phyloP scores from a whole-genome alignment of 2,113 vertebrate species.

The Gambusia holbrooki region DNA sequence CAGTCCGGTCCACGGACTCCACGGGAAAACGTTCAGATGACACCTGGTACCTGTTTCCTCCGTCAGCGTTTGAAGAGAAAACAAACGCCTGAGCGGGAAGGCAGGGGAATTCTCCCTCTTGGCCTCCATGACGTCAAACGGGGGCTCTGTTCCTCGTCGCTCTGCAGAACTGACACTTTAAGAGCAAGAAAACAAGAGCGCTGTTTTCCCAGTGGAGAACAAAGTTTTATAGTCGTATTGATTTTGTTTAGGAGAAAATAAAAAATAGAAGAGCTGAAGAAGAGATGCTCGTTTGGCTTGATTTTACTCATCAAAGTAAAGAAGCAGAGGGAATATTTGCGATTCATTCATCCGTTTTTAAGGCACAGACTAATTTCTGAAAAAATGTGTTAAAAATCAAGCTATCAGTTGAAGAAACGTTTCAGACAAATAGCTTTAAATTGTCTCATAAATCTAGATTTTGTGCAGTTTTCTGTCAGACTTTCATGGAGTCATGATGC shows the following conservation, averaged over 20 bases:
- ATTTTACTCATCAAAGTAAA: background rate
- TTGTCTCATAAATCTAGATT: background rate
- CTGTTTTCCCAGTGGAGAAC: background rate
- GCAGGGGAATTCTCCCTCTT: slow-evolving; percentile 44
- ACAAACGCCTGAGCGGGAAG: slow-evolving; percentile 61
- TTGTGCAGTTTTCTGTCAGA: background rate
- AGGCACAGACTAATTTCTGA: too few relatives aligned
- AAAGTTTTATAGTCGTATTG: background rate
- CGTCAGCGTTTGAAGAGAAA: slow-evolving; percentile 55
- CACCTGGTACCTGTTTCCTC: slow-evolving; percentile 68
- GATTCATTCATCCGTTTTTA: background rate
- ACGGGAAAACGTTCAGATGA: slow-evolving; percentile 59
- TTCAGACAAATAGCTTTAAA: background rate
- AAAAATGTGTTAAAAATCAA: background rate
- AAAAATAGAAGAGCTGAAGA: background rate
- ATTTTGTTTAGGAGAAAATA: background rate
- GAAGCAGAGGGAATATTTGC: background rate
- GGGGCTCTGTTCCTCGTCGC: slow-evolving; percentile 52
- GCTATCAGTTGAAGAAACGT: background rate
- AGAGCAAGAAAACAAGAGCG: background rate
- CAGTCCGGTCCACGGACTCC: slow-evolving; percentile 33
- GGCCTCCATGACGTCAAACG: slow-evolving; percentile 47
- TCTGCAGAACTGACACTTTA: slow-evolving; percentile 33
- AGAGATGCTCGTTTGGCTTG: background rate
- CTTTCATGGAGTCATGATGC: background rate